These are phyloP conservation scores for Plumapathes pennacea DNA, from an alignment of 92 coral and sea anemone genomes.

Conservation along the genomic window DNA sequence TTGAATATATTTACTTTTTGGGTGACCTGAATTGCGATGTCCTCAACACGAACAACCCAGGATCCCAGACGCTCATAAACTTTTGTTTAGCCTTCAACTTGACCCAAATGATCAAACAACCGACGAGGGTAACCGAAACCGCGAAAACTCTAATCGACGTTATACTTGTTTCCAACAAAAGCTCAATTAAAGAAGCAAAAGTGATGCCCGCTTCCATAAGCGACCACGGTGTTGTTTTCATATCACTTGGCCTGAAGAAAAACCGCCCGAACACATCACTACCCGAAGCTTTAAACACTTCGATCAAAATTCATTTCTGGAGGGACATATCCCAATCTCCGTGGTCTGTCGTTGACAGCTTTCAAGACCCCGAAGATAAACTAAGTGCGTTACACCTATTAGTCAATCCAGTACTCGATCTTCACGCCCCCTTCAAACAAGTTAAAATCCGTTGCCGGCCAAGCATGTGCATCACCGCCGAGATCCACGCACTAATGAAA, in stretches of 20 bases:
- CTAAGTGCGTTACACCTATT: constrained; percentile 23
- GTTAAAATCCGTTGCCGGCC: constrained; percentile 5
- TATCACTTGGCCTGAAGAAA: constrained; percentile 23
- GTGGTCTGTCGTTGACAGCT: constrained; percentile 22
- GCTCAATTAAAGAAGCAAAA: not conserved
- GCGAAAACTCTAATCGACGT: constrained; percentile 20
- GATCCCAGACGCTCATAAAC: constrained; percentile 6
- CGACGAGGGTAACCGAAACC: constrained; percentile 7
- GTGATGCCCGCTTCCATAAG: constrained; percentile 1
- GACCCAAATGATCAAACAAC: constrained; percentile 15
- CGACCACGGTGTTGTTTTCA: constrained; percentile 17
- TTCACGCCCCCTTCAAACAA: constrained; percentile 19
- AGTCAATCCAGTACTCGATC: constrained; percentile 4
- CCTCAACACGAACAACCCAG: constrained; percentile 3
- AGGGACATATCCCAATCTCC: constrained; percentile 7
- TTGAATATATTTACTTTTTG: constrained; percentile 9
- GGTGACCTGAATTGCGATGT: constrained; percentile 22
- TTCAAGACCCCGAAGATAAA: constrained; percentile 23
- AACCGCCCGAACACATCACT: constrained; percentile 13
- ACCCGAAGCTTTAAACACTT: constrained; percentile 17
- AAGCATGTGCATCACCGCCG: constrained; percentile 4
- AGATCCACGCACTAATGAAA: constrained; percentile 9
- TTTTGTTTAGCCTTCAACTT: constrained; percentile 16
- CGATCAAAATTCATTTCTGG: constrained; percentile 12
- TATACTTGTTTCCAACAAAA: constrained; percentile 13